These are phyloP conservation scores for Gastracanthus pulcherrimus DNA, from an alignment of 2,888 invertebrate species.

Conservation along the genomic window DNA sequence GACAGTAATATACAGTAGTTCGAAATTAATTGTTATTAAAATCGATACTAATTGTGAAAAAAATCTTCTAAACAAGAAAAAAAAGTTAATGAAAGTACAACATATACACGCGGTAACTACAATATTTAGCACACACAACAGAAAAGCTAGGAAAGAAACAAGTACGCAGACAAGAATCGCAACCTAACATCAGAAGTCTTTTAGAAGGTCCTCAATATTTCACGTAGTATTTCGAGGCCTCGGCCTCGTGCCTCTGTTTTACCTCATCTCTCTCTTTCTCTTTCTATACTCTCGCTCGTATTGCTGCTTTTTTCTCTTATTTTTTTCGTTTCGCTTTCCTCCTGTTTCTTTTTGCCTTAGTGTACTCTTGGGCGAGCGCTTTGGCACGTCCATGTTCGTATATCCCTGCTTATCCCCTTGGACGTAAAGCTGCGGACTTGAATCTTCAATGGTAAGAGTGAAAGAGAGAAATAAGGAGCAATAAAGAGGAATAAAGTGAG, in stretches of 20 bases:
- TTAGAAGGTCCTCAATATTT: slow-evolving; percentile 71
- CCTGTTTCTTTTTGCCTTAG: neutral
- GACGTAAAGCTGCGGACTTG: slow-evolving; percentile 25
- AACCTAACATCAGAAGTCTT: slow-evolving; percentile 71
- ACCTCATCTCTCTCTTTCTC: neutral
- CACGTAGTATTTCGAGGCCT: slow-evolving; percentile 66
- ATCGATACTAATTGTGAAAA: neutral
- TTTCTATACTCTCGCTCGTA: neutral
- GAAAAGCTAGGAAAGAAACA: neutral
- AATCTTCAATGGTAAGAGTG: slow-evolving; percentile 16
- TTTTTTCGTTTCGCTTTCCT: neutral
- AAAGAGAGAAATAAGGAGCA: neutral
- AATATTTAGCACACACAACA: neutral
- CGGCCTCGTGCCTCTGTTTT: neutral
- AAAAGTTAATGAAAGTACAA: neutral
- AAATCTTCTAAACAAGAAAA: neutral
- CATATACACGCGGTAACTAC: neutral
- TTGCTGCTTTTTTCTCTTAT: too few relatives aligned
- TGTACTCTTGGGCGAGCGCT: neutral
- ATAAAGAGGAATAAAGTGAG: neutral
- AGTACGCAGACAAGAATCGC: slow-evolving; percentile 6
- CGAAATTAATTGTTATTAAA: neutral
- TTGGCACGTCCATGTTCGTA: slow-evolving; percentile 64
- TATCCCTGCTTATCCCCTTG: slow-evolving; percentile 60
- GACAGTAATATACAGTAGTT: too few relatives aligned